These are phyloP conservation scores for Lysiphlebus fabarum DNA, from an alignment of 1,140 invertebrate genomes.

Conservation along the genomic window DNA sequence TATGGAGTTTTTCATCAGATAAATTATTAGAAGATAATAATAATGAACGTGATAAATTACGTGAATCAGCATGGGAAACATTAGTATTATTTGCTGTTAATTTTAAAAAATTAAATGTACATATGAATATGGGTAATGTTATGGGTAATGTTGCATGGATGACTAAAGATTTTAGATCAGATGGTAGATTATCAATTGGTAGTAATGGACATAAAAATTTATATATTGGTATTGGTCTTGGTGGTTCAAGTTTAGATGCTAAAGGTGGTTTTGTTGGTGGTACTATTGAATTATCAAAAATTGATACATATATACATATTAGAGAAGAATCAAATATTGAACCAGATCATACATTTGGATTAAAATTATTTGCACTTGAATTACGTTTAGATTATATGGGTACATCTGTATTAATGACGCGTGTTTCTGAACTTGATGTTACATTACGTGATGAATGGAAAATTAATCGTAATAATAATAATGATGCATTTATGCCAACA, in stretches of 20 bases:
- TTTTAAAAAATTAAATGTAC: conserved; percentile 90
- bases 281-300: conserved; percentile 84
- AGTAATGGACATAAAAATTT: conserved; percentile 93
- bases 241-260: conserved; percentile 87
- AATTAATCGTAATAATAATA: conserved; percentile 51
- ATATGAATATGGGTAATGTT: conserved; percentile 99
- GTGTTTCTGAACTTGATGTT: conserved; percentile 79
- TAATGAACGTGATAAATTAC: conserved; percentile 44
- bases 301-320: conserved; percentile 83
- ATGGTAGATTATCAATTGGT: conserved; percentile 88
- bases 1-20: conserved; percentile 53
- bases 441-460: conserved; percentile 83
- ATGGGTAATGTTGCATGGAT: conserved; percentile 97
- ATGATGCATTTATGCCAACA: conserved; percentile 58
- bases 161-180: conserved; percentile 84
- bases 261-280: conserved; percentile 96
- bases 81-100: conserved; percentile 93
- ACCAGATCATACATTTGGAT: conserved; percentile 83
- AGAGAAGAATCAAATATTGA: conserved; percentile 85
- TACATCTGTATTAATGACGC: conserved; percentile 85
- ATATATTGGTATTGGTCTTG: conserved; percentile 82
- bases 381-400: conserved; percentile 95
- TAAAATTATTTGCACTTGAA: conserved; percentile 82
- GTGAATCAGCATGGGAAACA: conserved; percentile 83
- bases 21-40: conserved; percentile 35